A percentile compares a stretch with the other conserved stretches of the same genome.
Conservation (phyloP, 2,113 vertebrate genomes). For the Callorhinus ursinus region DNA sequence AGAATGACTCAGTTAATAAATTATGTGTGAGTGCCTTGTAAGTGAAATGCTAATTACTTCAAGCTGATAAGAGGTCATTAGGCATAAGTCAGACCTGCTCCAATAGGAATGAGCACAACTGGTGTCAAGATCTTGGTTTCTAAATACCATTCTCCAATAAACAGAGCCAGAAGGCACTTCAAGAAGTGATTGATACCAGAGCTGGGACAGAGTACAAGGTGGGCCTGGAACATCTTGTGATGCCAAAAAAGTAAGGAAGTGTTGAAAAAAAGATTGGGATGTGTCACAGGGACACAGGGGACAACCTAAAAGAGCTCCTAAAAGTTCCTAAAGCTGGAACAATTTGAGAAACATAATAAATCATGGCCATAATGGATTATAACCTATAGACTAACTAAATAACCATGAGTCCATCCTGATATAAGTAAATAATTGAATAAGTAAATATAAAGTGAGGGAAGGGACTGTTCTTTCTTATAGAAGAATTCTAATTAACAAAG, state of each 20-base stretch:
- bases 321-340: neutral
- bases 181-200: neutral
- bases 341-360: neutral
- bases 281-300: neutral
- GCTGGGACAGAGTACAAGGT: neutral
- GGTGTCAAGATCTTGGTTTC: neutral
- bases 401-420: neutral
- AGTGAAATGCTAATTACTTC: neutral
- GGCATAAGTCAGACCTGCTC: neutral
- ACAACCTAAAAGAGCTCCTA: neutral
- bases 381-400: neutral
- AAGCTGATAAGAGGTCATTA: neutral
- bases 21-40: neutral
- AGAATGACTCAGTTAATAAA: neutral
- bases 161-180: neutral
- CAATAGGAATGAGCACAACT: neutral
- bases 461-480: neutral
- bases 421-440: neutral
- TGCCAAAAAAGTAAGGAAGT: neutral
- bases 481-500: neutral
- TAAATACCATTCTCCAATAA: neutral
- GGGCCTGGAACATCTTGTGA: neutral
- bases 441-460: neutral
- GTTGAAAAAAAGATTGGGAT: neutral
- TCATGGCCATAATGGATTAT: neutral